A percentile compares a stretch with the other conserved stretches of the same genome.
These are phyloP conservation scores for Acrocephalus arundinaceus DNA, from an alignment of 2,113 vertebrate species.

Conservation along the genomic window DNA sequence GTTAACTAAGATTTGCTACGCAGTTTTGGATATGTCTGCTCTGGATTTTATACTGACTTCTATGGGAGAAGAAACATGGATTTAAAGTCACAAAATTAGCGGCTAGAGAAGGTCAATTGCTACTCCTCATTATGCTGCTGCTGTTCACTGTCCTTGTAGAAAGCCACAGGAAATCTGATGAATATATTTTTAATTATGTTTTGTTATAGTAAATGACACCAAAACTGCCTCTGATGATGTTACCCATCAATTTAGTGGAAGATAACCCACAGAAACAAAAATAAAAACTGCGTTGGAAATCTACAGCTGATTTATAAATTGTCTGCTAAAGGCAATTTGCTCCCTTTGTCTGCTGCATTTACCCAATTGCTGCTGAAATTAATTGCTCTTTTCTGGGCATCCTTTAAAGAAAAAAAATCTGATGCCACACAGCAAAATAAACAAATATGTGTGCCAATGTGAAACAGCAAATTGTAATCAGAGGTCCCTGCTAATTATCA, in stretches of 20 bases:
- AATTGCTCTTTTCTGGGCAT: conserved; percentile 61
- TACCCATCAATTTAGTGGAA: conserved; percentile 3
- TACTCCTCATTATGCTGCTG: neutral
- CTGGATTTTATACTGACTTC: neutral
- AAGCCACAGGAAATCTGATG: conserved; percentile 19
- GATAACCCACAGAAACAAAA: conserved; percentile 32
- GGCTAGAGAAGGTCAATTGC: neutral
- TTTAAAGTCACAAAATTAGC: neutral
- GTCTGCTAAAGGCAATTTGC: conserved; percentile 58
- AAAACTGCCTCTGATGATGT: neutral
- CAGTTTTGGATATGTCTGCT: neutral
- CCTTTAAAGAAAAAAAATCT: neutral
- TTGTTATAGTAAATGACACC: conserved; percentile 11
- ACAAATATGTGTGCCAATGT: neutral
- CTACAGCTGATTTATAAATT: conserved; percentile 61
- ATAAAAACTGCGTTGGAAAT: conserved; percentile 40
- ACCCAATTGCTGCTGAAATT: conserved; percentile 56
- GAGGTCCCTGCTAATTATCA: neutral
- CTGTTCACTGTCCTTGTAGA: neutral
- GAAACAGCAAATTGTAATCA: conserved; percentile 39
- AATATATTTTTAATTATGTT: conserved; percentile 53
- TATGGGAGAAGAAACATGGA: neutral
- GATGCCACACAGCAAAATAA: neutral
- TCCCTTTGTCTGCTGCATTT: conserved; percentile 58
- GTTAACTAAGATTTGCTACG: conserved; percentile 50